A percentile compares a stretch with the other conserved stretches of the same genome.
Evolutionary conservation across 2,113 vertebrate species (phyloP).

Genomic region (Pyrgilauda ruficollis): DNA sequence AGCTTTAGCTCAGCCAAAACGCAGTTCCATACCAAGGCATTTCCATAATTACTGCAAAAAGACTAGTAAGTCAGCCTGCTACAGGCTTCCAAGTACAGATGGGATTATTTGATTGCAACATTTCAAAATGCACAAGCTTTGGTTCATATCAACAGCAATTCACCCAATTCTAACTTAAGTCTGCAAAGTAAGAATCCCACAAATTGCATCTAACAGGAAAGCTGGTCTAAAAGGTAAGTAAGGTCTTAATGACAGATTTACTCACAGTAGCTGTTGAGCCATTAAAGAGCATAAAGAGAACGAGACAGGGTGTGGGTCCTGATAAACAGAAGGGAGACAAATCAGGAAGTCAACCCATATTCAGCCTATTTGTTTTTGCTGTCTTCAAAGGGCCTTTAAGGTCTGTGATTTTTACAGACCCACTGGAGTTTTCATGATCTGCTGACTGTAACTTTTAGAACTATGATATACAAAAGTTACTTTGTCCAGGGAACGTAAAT

Average conservation of each 20-base stretch:
- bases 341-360: neutral
- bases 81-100: neutral
- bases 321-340: constrained; percentile 1
- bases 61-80: neutral
- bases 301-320: neutral
- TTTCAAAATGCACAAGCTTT: constrained; percentile 3
- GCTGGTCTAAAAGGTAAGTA: neutral
- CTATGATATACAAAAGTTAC: neutral
- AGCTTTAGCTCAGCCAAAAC: neutral
- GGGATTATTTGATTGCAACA: neutral
- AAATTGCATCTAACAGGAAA: neutral
- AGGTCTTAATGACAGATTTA: neutral
- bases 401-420: neutral
- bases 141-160: neutral
- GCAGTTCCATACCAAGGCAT: neutral
- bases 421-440: neutral
- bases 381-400: constrained; percentile 1
- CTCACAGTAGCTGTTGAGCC: neutral
- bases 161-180: accelerated
- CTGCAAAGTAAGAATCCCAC: neutral
- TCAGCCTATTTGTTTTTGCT: neutral
- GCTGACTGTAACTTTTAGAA: neutral
- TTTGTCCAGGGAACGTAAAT: accelerated
- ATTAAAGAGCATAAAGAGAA: neutral
- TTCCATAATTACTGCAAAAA: neutral